A percentile compares a stretch with the other conserved stretches of the same genome.
Conservation (phyloP, 2,888 invertebrate genomes). For the Ornithoptera priamus region DNA sequence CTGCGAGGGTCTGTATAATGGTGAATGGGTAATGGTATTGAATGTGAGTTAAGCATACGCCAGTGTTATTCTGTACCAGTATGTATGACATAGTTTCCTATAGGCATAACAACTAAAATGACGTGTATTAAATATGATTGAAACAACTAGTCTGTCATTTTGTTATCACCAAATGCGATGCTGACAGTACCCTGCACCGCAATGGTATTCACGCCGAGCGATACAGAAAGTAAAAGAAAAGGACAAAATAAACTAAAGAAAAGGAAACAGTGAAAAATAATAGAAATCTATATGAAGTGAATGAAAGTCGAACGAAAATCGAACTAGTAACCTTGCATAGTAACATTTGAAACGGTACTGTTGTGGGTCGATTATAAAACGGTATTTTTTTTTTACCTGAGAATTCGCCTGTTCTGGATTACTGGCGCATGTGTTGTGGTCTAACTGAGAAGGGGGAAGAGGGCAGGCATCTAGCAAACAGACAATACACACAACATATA, state of each 20-base stretch:
- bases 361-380: conserved; percentile 75
- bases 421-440: conserved; percentile 89
- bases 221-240: conserved; percentile 55
- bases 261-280: conserved; percentile 62
- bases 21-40: conserved; percentile 71
- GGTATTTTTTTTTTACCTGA: conserved; percentile 82
- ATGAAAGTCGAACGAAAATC: conserved; percentile 73
- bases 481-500: conserved; percentile 90
- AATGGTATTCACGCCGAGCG: conserved; percentile 63
- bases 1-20: conserved; percentile 65
- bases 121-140: conserved; percentile 56
- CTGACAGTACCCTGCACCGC: conserved; percentile 50
- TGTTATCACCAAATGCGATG: conserved; percentile 39
- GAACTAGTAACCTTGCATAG: conserved; percentile 75
- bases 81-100: conserved; percentile 70
- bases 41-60: conserved; percentile 77
- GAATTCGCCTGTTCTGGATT: conserved; percentile 85
- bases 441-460: conserved; percentile 92
- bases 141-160: conserved; percentile 35
- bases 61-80: conserved; percentile 73
- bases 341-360: conserved; percentile 71
- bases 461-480: conserved; percentile 97
- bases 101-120: conserved; percentile 67
- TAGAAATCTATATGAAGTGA: conserved; percentile 68
- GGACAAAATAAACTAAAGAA: conserved; percentile 54